Evolutionary conservation across 2,113 vertebrate genomes (phyloP).

Genomic region (Prolemur simus): DNA sequence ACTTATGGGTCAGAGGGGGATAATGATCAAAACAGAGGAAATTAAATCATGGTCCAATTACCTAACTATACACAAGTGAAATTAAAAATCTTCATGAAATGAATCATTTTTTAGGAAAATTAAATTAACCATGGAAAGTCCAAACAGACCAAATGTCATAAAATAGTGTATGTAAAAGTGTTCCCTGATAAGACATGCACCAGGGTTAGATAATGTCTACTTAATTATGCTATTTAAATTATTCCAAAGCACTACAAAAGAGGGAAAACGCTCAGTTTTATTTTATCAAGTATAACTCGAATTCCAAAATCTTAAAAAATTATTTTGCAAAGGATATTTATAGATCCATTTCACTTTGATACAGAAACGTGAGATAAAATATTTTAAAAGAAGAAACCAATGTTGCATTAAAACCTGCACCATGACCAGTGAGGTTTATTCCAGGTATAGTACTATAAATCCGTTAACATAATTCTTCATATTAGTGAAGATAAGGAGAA

Average conservation of each 20-base stretch:
- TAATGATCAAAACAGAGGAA: neutral
- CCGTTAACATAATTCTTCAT: neutral
- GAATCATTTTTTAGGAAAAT: conserved; percentile 17
- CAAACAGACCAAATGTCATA: neutral
- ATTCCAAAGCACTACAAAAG: neutral
- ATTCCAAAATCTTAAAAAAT: conserved; percentile 10
- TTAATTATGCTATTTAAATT: neutral
- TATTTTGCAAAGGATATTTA: neutral
- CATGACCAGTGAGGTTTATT: neutral
- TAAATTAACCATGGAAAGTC: neutral
- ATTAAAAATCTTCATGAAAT: conserved; percentile 41
- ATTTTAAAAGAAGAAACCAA: neutral
- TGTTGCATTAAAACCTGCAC: neutral
- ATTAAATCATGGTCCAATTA: conserved; percentile 9
- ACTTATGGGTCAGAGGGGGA: neutral
- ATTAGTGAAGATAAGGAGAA: neutral
- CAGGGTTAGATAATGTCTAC: neutral
- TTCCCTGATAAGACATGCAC: neutral
- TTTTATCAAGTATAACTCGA: neutral
- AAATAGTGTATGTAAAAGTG: neutral
- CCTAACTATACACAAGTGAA: neutral
- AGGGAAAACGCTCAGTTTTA: neutral
- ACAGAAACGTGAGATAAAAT: neutral
- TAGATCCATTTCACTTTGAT: neutral
- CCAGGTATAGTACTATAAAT: neutral